phyloP scores from a whole-genome alignment of 2,888 invertebrate species.

The Carcina quercana region DNA sequence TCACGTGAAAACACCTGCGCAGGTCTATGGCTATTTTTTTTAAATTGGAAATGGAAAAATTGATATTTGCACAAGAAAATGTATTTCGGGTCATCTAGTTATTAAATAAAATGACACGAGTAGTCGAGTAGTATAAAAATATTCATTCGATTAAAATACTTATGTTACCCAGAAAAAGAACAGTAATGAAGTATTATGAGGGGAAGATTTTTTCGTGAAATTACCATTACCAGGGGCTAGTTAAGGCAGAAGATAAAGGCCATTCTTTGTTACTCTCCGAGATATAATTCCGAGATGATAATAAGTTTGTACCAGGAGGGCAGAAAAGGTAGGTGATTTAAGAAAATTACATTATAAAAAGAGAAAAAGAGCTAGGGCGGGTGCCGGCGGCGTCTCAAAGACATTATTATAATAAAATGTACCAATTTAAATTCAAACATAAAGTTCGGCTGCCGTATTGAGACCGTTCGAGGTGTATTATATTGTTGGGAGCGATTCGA shows the following conservation, averaged over 20 bases:
- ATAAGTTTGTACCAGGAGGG: conserved; percentile 40
- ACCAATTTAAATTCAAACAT: conserved; percentile 65
- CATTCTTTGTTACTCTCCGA: conserved; percentile 15
- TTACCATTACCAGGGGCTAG: not conserved
- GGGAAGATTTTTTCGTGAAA: not conserved
- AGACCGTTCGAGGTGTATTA: conserved; percentile 27
- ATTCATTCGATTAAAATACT: too few relatives aligned
- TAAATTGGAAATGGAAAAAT: too few relatives aligned
- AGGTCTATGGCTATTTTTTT: too few relatives aligned
- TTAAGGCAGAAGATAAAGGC: conserved; percentile 14
- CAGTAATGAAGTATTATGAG: too few relatives aligned
- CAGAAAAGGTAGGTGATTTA: conserved; percentile 55
- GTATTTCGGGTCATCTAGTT: too few relatives aligned
- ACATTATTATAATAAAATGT: conserved; percentile 64
- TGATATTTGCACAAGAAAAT: too few relatives aligned
- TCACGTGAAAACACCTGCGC: too few relatives aligned
- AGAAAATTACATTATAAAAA: conserved; percentile 70
- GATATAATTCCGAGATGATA: conserved; percentile 33
- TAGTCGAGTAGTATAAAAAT: too few relatives aligned
- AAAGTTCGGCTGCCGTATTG: conserved; percentile 39
- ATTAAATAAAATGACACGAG: too few relatives aligned
- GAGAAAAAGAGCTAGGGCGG: conserved; percentile 42
- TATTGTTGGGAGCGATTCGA: conserved; percentile 11
- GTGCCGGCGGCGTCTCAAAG: conserved; percentile 41
- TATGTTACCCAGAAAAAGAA: too few relatives aligned